A percentile compares a stretch with the other conserved stretches of the same genome.
These are phyloP conservation scores for Drosophila paulistorum DNA, from an alignment of 1,140 invertebrate species.

Conservation along the genomic window DNA sequence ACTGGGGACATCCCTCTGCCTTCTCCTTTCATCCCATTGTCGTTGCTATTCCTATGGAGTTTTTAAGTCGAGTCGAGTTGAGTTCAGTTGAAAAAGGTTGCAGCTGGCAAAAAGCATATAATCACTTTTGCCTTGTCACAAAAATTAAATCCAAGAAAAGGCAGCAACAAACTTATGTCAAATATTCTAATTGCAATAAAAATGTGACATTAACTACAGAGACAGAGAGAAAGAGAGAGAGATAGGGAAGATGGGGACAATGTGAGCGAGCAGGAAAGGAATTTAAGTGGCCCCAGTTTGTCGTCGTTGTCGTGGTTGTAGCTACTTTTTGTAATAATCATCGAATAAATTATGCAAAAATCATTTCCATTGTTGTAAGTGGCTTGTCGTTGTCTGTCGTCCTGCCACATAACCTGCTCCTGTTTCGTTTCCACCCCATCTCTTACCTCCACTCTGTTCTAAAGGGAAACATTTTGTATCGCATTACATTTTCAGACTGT, in stretches of 20 bases:
- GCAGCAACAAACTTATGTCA: conserved; percentile 58
- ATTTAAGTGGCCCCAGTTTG: conserved; percentile 30
- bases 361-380: conserved; percentile 78
- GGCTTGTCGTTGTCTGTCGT: conserved; percentile 46
- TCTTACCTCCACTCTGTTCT: background rate
- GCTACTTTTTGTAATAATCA: conserved; percentile 67
- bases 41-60: conserved; percentile 2
- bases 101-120: conserved; percentile 71
- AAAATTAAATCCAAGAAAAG: conserved; percentile 78
- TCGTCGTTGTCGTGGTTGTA: conserved; percentile 11
- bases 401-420: background rate
- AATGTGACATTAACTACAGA: conserved; percentile 57
- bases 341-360: conserved; percentile 81
- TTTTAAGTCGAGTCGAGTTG: conserved; percentile 6
- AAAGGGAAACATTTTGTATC: conserved; percentile 46
- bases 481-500: conserved; percentile 51
- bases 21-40: background rate
- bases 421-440: background rate
- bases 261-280: background rate
- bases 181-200: conserved; percentile 80
- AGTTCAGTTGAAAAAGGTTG: conserved; percentile 55
- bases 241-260: too few species aligned
- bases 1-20: conserved; percentile 52
- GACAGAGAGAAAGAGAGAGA: background rate
- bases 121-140: conserved; percentile 68